Conservation (phyloP, 2,888 invertebrate genomes). For the Sarcophaga carnaria region DNA sequence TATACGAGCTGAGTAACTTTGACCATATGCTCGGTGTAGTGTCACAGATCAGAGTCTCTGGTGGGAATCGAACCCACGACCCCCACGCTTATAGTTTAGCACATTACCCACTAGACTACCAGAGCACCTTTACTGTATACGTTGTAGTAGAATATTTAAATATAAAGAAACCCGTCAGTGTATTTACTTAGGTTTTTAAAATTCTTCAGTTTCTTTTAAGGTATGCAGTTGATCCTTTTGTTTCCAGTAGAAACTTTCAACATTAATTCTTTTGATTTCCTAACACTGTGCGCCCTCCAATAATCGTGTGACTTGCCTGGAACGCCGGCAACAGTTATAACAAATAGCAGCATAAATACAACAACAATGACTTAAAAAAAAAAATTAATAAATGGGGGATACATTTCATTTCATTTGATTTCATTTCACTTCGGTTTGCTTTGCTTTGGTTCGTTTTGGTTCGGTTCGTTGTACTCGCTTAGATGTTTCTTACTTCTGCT, state of each 20-base stretch:
- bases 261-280: background rate
- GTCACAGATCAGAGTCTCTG: too few relatives aligned
- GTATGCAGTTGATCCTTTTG: background rate
- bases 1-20: too few relatives aligned
- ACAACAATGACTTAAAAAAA: background rate
- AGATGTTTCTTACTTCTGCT: conserved; percentile 35
- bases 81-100: too few relatives aligned
- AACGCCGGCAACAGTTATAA: conserved; percentile 18
- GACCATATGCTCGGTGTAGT: too few relatives aligned
- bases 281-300: conserved; percentile 37
- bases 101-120: too few relatives aligned
- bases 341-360: background rate
- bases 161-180: too few relatives aligned
- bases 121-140: too few relatives aligned
- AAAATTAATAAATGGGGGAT: conserved; percentile 63
- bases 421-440: background rate
- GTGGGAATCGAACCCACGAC: too few relatives aligned
- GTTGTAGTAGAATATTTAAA: too few relatives aligned
- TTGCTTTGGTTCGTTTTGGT: background rate
- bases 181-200: background rate
- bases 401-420: conserved; percentile 47
- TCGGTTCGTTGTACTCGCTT: conserved; percentile 38
- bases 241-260: background rate
- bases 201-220: background rate
- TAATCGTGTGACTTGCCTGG: background rate